phyloP scores from a whole-genome alignment of 2,888 invertebrate species.

The Argyresthia goedartella region DNA sequence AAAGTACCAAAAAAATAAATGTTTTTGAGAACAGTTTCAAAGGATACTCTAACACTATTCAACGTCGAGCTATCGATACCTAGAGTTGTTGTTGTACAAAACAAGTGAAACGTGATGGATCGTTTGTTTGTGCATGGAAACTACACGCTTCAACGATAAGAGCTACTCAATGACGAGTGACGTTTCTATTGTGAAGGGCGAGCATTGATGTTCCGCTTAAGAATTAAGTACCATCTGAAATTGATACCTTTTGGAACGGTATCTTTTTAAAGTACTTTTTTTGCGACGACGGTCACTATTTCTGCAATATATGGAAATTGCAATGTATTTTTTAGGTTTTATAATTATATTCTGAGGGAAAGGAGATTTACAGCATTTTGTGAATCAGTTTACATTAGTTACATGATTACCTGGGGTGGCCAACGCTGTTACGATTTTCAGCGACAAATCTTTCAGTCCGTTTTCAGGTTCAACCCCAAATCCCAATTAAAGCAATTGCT shows the following conservation, averaged over 20 bases:
- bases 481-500: constrained; percentile 23
- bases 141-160: not conserved
- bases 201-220: constrained; percentile 16
- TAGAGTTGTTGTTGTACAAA: constrained; percentile 10
- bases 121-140: constrained; percentile 8
- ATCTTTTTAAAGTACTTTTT: not conserved
- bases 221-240: not conserved
- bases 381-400: too few relatives aligned
- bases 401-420: too few relatives aligned
- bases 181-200: constrained; percentile 16
- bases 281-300: too few relatives aligned
- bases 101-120: constrained; percentile 13
- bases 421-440: too few relatives aligned
- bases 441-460: too few relatives aligned
- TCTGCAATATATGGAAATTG: too few relatives aligned
- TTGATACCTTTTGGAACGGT: constrained; percentile 5
- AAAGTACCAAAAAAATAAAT: too few relatives aligned
- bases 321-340: too few relatives aligned
- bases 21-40: too few relatives aligned
- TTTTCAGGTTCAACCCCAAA: not conserved
- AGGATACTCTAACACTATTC: not conserved
- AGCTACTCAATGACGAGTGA: constrained; percentile 13
- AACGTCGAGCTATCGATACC: not conserved
- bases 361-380: too few relatives aligned
- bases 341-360: too few relatives aligned